Percentiles rank a stretch among this genome's conserved stretches.
These are phyloP conservation scores for Periophthalmus modestus DNA, from an alignment of 2,113 vertebrate genomes.

Conservation along the genomic window DNA sequence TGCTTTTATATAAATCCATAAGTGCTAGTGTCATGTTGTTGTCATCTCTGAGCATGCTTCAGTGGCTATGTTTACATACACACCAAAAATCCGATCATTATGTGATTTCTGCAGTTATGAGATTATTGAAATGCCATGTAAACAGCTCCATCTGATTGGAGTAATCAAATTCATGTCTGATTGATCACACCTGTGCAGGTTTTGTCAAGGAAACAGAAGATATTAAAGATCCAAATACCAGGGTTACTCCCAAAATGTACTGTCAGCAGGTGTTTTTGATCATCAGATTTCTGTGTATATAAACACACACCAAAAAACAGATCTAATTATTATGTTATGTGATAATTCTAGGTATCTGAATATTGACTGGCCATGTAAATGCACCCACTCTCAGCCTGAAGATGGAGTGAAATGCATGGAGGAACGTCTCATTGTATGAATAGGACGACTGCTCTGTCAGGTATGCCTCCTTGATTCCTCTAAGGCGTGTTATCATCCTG, in stretches of 20 bases:
- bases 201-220: neutral
- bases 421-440: conserved; percentile 36
- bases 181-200: too few relatives aligned
- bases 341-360: too few relatives aligned
- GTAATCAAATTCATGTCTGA: neutral
- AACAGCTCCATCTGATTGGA: neutral
- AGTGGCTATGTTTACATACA: conserved; percentile 3
- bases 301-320: too few relatives aligned
- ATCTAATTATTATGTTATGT: too few relatives aligned
- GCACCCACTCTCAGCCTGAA: conserved; percentile 16
- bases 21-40: conserved; percentile 19
- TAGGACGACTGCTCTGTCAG: conserved; percentile 52
- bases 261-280: too few relatives aligned
- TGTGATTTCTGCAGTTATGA: neutral
- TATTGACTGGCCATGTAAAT: neutral
- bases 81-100: neutral
- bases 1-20: conserved; percentile 22
- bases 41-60: conserved; percentile 21
- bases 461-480: conserved; percentile 36
- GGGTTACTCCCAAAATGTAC: too few relatives aligned
- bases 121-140: neutral
- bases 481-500: neutral
- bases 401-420: conserved; percentile 63
- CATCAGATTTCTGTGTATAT: too few relatives aligned
- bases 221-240: neutral